phyloP scores from a whole-genome alignment of 2,113 vertebrate species.

The Carassius carassius region DNA sequence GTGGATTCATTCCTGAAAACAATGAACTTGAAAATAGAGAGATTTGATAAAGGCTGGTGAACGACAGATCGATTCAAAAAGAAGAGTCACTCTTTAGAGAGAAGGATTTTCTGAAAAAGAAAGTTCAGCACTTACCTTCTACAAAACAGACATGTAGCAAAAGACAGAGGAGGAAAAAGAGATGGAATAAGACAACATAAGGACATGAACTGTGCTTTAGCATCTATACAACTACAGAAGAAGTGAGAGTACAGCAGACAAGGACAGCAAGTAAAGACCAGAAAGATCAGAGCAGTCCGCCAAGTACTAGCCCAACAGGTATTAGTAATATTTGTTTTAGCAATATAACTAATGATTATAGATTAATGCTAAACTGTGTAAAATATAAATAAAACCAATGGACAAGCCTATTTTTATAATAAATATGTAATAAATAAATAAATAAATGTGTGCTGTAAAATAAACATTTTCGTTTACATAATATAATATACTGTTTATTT shows the following conservation, averaged over 20 bases:
- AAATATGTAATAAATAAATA: too few species aligned
- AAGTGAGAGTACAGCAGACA: slow-evolving; percentile 28
- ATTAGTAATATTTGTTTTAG: not conserved
- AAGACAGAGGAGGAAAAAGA: slow-evolving; percentile 76
- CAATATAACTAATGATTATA: not conserved
- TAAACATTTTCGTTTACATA: too few species aligned
- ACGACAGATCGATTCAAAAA: not conserved
- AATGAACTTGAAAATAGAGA: not conserved
- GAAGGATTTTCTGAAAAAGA: not conserved
- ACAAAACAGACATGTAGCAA: slow-evolving; percentile 85
- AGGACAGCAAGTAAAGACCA: slow-evolving; percentile 7
- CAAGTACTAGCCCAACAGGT: not conserved
- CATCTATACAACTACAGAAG: slow-evolving; percentile 27
- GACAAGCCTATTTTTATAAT: not conserved
- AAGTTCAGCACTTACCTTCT: slow-evolving; percentile 90
- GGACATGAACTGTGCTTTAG: slow-evolving; percentile 54
- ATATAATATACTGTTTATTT: too few species aligned
- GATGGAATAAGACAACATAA: slow-evolving; percentile 78
- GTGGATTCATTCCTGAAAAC: not conserved
- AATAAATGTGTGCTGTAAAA: too few species aligned
- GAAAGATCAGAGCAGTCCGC: not conserved
- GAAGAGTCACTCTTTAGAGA: not conserved
- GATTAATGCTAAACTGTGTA: not conserved
- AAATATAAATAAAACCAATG: not conserved
- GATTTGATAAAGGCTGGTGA: not conserved